These are phyloP conservation scores for Nebria salina DNA, from an alignment of 2,888 invertebrate species.

Conservation along the genomic window DNA sequence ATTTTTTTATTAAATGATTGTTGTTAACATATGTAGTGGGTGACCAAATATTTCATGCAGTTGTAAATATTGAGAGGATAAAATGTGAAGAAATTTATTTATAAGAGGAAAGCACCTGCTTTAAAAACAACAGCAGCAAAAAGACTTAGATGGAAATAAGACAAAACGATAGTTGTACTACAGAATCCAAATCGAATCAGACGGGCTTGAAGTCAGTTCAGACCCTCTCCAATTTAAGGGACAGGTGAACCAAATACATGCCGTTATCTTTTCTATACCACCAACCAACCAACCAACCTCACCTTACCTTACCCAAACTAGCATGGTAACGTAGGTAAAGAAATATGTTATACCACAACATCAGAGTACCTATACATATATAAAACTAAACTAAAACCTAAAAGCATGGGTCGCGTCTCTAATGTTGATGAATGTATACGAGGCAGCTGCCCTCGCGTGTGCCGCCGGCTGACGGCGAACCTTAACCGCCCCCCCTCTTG, in stretches of 20 bases:
- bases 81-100: too few relatives aligned
- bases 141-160: not conserved
- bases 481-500: conserved; percentile 36
- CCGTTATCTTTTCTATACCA: not conserved
- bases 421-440: conserved; percentile 19
- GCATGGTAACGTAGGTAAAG: not conserved
- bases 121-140: not conserved
- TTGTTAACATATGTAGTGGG: too few relatives aligned
- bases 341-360: not conserved
- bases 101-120: not conserved
- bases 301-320: not conserved
- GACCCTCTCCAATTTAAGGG: not conserved
- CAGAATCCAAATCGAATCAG: not conserved
- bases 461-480: conserved; percentile 51
- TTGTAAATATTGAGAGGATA: too few relatives aligned
- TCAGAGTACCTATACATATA: not conserved
- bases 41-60: too few relatives aligned
- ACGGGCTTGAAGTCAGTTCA: not conserved
- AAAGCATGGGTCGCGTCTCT: conserved; percentile 14
- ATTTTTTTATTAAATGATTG: too few relatives aligned
- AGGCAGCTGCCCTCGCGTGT: conserved; percentile 51
- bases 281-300: too few relatives aligned
- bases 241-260: not conserved
- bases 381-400: not conserved
- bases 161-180: not conserved